These are phyloP conservation scores for Neomorphus geoffroyi DNA, from an alignment of 2,797 vertebrate species.

Conservation along the genomic window DNA sequence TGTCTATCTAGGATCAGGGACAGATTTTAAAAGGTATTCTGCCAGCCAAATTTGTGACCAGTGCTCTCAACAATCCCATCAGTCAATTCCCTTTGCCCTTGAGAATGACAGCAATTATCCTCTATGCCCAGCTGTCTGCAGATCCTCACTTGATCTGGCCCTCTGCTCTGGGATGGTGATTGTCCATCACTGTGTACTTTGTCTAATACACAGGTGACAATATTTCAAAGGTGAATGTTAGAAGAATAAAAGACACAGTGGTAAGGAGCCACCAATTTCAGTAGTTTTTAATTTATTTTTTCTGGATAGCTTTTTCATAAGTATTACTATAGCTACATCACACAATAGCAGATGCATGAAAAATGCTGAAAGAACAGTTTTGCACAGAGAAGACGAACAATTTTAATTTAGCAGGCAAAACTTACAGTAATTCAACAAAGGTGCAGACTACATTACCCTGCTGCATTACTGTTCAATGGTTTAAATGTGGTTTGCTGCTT, in stretches of 20 bases:
- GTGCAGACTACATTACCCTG: not conserved
- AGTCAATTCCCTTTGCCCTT: not conserved
- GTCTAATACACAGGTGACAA: not conserved
- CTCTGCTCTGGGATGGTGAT: not conserved
- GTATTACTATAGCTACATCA: not conserved
- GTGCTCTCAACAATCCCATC: not conserved
- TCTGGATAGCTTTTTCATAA: not conserved
- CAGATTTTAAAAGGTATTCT: not conserved
- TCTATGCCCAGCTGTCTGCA: not conserved
- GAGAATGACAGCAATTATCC: not conserved
- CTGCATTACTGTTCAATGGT: not conserved
- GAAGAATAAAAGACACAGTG: not conserved
- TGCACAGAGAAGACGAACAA: not conserved
- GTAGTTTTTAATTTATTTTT: not conserved
- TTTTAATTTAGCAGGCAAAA: slow-evolving; percentile 2
- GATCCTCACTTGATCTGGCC: not conserved
- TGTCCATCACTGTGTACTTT: fast-evolving
- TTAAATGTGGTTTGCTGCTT: not conserved
- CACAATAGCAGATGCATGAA: not conserved
- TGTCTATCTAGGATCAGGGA: not conserved
- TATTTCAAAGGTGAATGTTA: not conserved
- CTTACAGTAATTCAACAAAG: not conserved
- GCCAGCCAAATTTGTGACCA: not conserved
- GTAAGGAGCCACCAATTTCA: not conserved
- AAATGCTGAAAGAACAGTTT: slow-evolving; percentile 13